A percentile compares a stretch with the other conserved stretches of the same genome.
These are phyloP conservation scores for Drosophila kikkawai DNA, from an alignment of 1,140 invertebrate species.

Conservation along the genomic window DNA sequence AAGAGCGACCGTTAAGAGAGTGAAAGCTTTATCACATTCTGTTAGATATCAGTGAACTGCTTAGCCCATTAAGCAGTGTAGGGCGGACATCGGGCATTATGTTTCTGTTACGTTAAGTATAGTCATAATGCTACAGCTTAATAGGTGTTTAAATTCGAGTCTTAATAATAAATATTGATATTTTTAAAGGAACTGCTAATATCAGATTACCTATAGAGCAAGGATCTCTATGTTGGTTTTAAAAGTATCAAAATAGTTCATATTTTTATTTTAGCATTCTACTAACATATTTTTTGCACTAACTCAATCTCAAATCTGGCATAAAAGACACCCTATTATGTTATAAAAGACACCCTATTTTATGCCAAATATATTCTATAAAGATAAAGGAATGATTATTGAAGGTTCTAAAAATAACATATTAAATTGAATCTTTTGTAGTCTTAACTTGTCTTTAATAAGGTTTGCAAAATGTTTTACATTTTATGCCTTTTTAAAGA, in stretches of 20 bases:
- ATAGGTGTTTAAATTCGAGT: neutral
- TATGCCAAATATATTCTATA: neutral
- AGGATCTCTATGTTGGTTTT: too few relatives aligned
- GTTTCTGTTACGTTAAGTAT: constrained; percentile 11
- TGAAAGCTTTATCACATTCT: constrained; percentile 28
- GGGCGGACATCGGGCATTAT: constrained; percentile 1
- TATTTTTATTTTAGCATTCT: neutral
- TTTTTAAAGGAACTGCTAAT: neutral
- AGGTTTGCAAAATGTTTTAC: neutral
- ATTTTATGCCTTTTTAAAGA: neutral
- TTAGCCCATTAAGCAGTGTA: constrained; percentile 34
- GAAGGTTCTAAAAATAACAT: too few relatives aligned
- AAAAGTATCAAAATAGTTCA: too few relatives aligned
- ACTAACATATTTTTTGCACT: neutral
- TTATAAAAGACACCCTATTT: too few relatives aligned
- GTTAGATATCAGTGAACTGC: constrained; percentile 39
- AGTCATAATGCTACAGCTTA: neutral
- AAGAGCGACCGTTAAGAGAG: constrained; percentile 32
- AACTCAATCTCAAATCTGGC: neutral
- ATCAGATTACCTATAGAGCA: too few relatives aligned
- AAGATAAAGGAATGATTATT: neutral
- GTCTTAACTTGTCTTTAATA: neutral
- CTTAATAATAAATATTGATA: neutral
- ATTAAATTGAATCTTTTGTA: too few relatives aligned
- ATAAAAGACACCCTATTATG: too few relatives aligned